Evolutionary conservation across 2,113 vertebrate species (phyloP).

Genomic region (Nannospalax galili): DNA sequence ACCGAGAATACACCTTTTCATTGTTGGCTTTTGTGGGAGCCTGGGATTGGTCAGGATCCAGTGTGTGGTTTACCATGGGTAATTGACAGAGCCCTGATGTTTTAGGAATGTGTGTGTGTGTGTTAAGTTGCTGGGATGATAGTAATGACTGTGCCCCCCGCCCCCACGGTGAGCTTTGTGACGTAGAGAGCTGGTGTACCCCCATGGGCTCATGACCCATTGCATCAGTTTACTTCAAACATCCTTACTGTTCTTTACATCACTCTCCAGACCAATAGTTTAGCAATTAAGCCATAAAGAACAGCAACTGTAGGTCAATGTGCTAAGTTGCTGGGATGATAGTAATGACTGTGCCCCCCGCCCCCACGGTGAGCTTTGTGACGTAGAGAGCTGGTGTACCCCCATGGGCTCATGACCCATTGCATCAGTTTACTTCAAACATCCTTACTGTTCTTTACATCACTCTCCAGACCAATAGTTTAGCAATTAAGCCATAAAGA

Average conservation of each 20-base stretch:
- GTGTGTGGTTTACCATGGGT: conserved; percentile 85
- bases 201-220: background rate
- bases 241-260: background rate
- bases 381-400: rapidly evolving
- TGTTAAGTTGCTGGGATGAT: conserved; percentile 7
- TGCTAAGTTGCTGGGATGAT: conserved; percentile 4
- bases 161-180: background rate
- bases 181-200: rapidly evolving
- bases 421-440: no score
- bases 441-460: background rate
- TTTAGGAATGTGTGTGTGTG: background rate
- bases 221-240: no score
- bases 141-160: conserved; percentile 27
- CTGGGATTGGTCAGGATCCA: conserved; percentile 85
- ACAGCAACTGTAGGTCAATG: background rate
- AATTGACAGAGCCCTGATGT: conserved; percentile 72
- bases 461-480: background rate
- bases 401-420: background rate
- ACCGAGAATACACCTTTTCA: conserved; percentile 88
- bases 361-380: background rate
- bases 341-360: conserved; percentile 16
- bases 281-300: background rate
- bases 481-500: background rate
- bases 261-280: background rate
- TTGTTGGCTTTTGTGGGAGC: conserved; percentile 89